These are phyloP conservation scores for Sceloporus tristichus DNA, from an alignment of 2,113 vertebrate species.

Conservation along the genomic window DNA sequence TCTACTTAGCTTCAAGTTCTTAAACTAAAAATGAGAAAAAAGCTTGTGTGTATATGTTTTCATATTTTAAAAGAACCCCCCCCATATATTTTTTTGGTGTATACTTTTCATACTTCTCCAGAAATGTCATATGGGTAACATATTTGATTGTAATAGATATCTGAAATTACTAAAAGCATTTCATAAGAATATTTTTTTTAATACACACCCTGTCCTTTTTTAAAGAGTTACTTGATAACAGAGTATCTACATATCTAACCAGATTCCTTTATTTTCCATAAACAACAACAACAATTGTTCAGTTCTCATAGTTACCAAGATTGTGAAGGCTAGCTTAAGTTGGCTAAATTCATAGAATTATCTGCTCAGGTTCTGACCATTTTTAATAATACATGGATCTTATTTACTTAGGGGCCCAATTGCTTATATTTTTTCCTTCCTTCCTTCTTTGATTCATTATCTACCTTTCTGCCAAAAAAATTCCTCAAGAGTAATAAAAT, in stretches of 20 bases:
- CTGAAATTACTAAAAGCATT: background rate
- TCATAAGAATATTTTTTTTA: background rate
- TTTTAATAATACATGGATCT: background rate
- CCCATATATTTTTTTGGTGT: background rate
- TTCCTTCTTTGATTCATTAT: no score
- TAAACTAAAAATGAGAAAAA: background rate
- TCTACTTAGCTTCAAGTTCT: background rate
- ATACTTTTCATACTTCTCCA: background rate
- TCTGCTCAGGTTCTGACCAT: background rate
- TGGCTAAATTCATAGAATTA: background rate
- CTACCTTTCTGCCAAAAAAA: no score
- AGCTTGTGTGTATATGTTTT: no score
- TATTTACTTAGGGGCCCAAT: background rate
- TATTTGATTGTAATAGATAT: background rate
- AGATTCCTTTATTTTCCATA: background rate
- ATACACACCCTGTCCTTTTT: background rate
- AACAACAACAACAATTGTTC: background rate
- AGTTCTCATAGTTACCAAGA: background rate
- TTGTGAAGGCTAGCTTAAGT: background rate
- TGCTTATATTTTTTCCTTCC: background rate
- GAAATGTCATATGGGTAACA: background rate
- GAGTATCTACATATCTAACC: background rate
- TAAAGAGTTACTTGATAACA: background rate
- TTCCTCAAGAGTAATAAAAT: no score
- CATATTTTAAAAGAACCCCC: background rate